Evolutionary conservation across 2,888 invertebrate genomes (phyloP).

Genomic region (Pecten maximus): DNA sequence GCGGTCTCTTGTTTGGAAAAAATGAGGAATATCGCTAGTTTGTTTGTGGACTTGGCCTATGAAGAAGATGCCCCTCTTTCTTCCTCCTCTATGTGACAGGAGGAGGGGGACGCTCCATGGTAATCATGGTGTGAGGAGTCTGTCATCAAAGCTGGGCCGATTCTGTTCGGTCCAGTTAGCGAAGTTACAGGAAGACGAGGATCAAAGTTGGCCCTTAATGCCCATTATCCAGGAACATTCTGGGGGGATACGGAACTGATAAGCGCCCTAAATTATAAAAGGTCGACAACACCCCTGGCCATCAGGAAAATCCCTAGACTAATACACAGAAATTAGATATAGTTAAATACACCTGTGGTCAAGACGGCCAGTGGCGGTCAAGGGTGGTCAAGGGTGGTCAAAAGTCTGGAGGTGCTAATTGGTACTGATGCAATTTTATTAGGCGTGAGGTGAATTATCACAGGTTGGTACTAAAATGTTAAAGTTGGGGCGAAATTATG

Average conservation of each 20-base stretch:
- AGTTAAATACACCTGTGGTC: background rate
- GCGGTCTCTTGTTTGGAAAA: too few species aligned
- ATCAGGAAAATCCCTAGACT: background rate
- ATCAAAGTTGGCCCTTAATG: background rate
- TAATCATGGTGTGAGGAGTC: slow-evolving; percentile 23
- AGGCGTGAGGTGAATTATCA: background rate
- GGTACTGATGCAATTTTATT: slow-evolving; percentile 31
- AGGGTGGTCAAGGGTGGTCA: background rate
- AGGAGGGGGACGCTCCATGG: background rate
- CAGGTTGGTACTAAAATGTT: background rate
- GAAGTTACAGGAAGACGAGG: background rate
- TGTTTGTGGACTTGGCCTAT: too few species aligned
- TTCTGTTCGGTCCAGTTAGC: background rate
- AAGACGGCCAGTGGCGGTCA: background rate
- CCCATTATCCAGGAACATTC: background rate
- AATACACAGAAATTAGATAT: background rate
- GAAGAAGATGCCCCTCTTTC: background rate
- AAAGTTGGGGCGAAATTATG: background rate
- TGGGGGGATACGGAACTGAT: background rate
- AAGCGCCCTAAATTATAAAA: background rate
- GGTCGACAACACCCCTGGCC: background rate
- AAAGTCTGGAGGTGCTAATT: slow-evolving; percentile 22
- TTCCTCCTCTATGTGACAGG: background rate
- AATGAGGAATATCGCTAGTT: too few species aligned
- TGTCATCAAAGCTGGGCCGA: background rate